Base-by-base conservation (phyloP, 64 coral and sea anemone species). In the Pachyseris speciosa region DNA sequence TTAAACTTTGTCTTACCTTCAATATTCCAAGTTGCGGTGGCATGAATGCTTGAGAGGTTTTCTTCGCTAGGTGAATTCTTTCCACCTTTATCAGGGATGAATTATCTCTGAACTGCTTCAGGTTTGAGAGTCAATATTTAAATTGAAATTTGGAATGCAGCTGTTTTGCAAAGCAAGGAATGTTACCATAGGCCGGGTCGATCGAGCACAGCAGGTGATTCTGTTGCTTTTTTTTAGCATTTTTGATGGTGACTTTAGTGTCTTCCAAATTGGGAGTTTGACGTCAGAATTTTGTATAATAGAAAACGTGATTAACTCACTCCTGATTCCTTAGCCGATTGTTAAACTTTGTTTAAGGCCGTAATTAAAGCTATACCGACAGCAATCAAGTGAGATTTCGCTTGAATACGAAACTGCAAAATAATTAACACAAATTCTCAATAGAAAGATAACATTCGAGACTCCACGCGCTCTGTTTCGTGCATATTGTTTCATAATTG, bases 191-290 rank as follows among this genome's bases (percentile, higher is more conserved):
- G 66, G 36, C 9, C 34, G 36, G 16, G 33, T 1, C 5, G 36
- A 71, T 71, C 36, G 20, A 71, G 9, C 32, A 39, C 67, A 71
- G 67, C 67, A 40, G 67, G 67, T 71, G 67, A 40, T 71, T 7
- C 13, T 71, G 6, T 6, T 20, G 30, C 7, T 22, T 37, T 39
- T 61, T n/a, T n/a, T 61, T 7, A 61, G n/a, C 27, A 16, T 25
- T 27, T 61, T 61, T 61, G 22, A 61, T 61, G 22, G 52, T 57
- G 1, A 5, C 52, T 57, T 57, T 20, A 57, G 22, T 57, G 15
- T 27, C 3, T 25, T 20, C 24, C 58, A 17, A 61, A 61, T 61
- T 61, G 22, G 22, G 58, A 61, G 58, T 9, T 25, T 61, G 58
- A 61, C 58, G 24, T 61, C 25, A 2, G 58, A 53, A 53, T 53